Percentiles rank a stretch among this genome's conserved stretches.
These are phyloP conservation scores for Aleiodes leptofemur DNA, from an alignment of 2,888 invertebrate species.

Conservation along the genomic window DNA sequence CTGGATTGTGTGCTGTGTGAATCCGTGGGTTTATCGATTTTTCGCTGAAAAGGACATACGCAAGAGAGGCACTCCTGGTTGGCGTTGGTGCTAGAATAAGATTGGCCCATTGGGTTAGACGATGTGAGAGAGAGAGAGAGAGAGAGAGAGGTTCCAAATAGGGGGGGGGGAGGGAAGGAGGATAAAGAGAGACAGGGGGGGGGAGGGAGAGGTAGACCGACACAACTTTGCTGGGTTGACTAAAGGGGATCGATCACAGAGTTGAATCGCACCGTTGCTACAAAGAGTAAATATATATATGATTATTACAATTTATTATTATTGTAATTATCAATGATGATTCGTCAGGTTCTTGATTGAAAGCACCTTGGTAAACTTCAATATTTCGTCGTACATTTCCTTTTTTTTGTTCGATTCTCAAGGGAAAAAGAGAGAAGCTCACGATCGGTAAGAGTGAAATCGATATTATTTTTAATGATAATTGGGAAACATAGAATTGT, in stretches of 20 bases:
- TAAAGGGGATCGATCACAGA: slow-evolving; percentile 43
- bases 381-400: no score
- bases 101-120: slow-evolving; percentile 46
- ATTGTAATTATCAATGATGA: slow-evolving; percentile 12
- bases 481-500: background rate
- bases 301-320: background rate
- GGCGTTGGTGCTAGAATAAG: slow-evolving; percentile 47
- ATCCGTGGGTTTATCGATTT: slow-evolving; percentile 52
- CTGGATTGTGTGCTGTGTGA: slow-evolving; percentile 40
- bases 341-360: no score
- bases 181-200: background rate
- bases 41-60: slow-evolving; percentile 47
- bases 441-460: no score
- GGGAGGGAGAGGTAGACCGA: background rate
- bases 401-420: no score
- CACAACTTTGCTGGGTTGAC: slow-evolving; percentile 25
- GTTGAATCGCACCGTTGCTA: slow-evolving; percentile 41
- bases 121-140: slow-evolving; percentile 5
- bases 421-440: no score
- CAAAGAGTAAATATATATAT: slow-evolving; percentile 5
- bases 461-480: background rate
- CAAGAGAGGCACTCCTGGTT: slow-evolving; percentile 38
- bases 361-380: no score
- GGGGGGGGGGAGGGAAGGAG: background rate
- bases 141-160: slow-evolving; percentile 6